Evolutionary conservation across 1,140 invertebrate species (phyloP).

Genomic region (Saccostrea glomerata): DNA sequence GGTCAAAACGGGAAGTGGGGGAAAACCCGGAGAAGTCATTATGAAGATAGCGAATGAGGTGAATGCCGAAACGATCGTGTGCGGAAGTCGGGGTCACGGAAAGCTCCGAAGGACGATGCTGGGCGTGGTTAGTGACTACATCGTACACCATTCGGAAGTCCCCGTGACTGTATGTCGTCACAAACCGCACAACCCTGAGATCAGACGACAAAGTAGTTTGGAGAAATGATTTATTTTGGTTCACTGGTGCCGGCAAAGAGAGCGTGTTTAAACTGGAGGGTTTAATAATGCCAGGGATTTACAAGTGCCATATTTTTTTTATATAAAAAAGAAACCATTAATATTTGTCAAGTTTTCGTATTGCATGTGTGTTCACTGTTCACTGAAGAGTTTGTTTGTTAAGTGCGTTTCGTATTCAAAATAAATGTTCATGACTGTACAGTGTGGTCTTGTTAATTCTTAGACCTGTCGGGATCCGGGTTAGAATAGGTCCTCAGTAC

Average conservation of each 20-base stretch:
- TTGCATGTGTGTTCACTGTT: not conserved
- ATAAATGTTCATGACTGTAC: not conserved
- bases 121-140: constrained; percentile 67
- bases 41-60: constrained; percentile 58
- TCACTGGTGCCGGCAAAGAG: not conserved
- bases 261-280: too few relatives aligned
- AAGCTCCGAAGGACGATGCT: constrained; percentile 61
- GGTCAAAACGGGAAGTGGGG: constrained; percentile 16
- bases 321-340: too few relatives aligned
- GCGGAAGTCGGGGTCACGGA: constrained; percentile 63
- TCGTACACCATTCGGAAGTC: constrained; percentile 61
- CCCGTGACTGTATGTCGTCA: constrained; percentile 57
- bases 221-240: not conserved
- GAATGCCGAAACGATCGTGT: constrained; percentile 61
- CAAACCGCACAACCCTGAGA: not conserved
- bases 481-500: too few relatives aligned
- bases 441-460: not conserved
- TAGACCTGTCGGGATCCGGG: too few relatives aligned
- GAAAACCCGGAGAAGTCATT: constrained; percentile 60
- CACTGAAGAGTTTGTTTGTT: not conserved
- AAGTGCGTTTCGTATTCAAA: not conserved
- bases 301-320: not conserved
- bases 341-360: not conserved
- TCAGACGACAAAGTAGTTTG: not conserved
- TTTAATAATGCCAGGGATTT: not conserved